Conservation (phyloP, 2,797 vertebrate genomes). For the Nannoperca obscura region DNA sequence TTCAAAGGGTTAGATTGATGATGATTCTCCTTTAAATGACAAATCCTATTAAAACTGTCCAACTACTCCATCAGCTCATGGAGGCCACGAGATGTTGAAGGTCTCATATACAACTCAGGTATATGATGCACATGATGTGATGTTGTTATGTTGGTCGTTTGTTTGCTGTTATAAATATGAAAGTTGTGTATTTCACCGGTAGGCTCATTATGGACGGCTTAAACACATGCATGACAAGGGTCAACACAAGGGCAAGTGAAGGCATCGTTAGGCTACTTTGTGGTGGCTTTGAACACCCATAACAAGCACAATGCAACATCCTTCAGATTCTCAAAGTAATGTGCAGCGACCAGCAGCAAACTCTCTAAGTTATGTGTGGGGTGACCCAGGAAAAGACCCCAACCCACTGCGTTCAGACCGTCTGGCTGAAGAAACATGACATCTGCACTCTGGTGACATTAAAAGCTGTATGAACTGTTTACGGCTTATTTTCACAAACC, state of each 20-base stretch:
- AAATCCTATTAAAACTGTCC: background rate
- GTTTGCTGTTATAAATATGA: background rate
- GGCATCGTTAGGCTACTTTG: background rate
- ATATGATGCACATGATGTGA: no score
- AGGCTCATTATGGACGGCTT: background rate
- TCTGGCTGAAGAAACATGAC: background rate
- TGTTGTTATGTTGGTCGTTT: no score
- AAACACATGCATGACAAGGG: background rate
- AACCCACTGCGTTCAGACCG: background rate
- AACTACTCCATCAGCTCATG: background rate
- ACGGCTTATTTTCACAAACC: conserved; percentile 13
- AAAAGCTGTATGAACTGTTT: background rate
- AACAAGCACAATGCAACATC: background rate
- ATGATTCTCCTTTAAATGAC: background rate
- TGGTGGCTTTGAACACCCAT: background rate
- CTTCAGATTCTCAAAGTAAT: background rate
- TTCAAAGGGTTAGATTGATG: no score
- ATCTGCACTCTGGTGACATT: background rate
- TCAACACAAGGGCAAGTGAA: background rate
- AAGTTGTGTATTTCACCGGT: background rate
- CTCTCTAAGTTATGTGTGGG: background rate
- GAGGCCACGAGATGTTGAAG: background rate
- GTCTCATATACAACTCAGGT: background rate
- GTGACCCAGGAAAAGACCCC: background rate
- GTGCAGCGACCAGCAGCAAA: background rate